Evolutionary conservation across 30 jellyfish, hydroid and myxozoan genomes (phyloP).

Genomic region (Pseudorhiza aurosa): DNA sequence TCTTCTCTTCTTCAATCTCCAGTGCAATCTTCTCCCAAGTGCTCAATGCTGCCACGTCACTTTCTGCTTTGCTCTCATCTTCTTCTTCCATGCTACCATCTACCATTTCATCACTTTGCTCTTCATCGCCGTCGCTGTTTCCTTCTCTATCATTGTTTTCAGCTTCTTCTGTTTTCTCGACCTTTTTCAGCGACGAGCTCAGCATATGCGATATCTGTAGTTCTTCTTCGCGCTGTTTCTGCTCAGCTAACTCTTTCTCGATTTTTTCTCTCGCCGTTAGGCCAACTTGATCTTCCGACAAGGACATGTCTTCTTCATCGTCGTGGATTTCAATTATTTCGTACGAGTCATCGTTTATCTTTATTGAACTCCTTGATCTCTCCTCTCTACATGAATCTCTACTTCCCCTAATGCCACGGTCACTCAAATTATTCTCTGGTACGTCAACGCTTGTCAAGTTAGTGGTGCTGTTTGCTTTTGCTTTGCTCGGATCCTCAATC

Average conservation of each 20-base stretch:
- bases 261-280: constrained; percentile 41
- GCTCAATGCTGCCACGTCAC: constrained; percentile 33
- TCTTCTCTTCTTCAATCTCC: constrained; percentile 68
- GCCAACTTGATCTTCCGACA: background rate
- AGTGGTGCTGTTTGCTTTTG: constrained; percentile 36
- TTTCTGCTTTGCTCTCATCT: background rate
- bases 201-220: constrained; percentile 1
- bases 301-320: constrained; percentile 17
- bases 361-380: constrained; percentile 38
- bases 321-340: constrained; percentile 45
- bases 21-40: constrained; percentile 76
- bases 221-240: constrained; percentile 56
- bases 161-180: background rate
- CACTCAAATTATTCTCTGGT: constrained; percentile 40
- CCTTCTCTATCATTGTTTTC: background rate
- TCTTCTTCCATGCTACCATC: background rate
- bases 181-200: background rate
- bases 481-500: background rate
- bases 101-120: constrained; percentile 18
- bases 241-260: constrained; percentile 60
- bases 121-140: constrained; percentile 18
- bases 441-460: constrained; percentile 37
- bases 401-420: constrained; percentile 40
- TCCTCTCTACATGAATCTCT: constrained; percentile 36
- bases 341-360: constrained; percentile 34